phyloP scores from a whole-genome alignment of 1,140 invertebrate species.

The Drosophila kurseongensis region DNA sequence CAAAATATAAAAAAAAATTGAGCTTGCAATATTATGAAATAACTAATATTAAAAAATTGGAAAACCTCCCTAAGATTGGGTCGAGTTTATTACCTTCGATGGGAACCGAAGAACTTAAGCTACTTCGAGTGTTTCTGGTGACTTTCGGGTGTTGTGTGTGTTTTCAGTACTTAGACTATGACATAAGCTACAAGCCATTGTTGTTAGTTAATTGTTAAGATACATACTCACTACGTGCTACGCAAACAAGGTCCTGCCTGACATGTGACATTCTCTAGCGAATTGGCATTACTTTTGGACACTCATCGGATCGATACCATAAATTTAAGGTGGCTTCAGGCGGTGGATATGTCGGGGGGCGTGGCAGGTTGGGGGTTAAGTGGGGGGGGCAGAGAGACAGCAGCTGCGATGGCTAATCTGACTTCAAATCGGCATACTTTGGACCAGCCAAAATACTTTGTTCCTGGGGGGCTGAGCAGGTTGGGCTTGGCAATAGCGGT shows the following conservation, averaged over 20 bases:
- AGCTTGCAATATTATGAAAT: too few relatives aligned
- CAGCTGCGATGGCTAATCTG: slow-evolving; percentile 10
- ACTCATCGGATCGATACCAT: slow-evolving; percentile 45
- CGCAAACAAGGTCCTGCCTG: slow-evolving; percentile 77
- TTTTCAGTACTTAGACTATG: slow-evolving; percentile 50
- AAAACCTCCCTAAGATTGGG: slow-evolving; percentile 14
- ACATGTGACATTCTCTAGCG: slow-evolving; percentile 47
- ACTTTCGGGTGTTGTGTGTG: slow-evolving; percentile 11
- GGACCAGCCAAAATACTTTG: slow-evolving; percentile 81
- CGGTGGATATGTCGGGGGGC: slow-evolving; percentile 64
- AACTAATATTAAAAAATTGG: too few relatives aligned
- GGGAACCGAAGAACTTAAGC: slow-evolving; percentile 42
- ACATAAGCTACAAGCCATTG: slow-evolving; percentile 68
- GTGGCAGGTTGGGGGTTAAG: slow-evolving; percentile 33
- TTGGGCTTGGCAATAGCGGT: slow-evolving; percentile 5
- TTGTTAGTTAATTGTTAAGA: slow-evolving; percentile 59
- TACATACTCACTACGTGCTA: slow-evolving; percentile 75
- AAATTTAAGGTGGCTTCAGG: slow-evolving; percentile 57
- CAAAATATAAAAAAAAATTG: too few relatives aligned
- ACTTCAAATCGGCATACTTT: slow-evolving; percentile 60
- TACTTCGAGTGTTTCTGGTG: slow-evolving; percentile 28
- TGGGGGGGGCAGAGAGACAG: slow-evolving; percentile 22
- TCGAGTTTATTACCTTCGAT: slow-evolving; percentile 43
- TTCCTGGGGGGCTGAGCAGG: slow-evolving; percentile 3
- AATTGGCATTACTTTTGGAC: slow-evolving; percentile 65